Base-by-base conservation (phyloP, 2,888 invertebrate genomes). In the Rhagonycha lutea region DNA sequence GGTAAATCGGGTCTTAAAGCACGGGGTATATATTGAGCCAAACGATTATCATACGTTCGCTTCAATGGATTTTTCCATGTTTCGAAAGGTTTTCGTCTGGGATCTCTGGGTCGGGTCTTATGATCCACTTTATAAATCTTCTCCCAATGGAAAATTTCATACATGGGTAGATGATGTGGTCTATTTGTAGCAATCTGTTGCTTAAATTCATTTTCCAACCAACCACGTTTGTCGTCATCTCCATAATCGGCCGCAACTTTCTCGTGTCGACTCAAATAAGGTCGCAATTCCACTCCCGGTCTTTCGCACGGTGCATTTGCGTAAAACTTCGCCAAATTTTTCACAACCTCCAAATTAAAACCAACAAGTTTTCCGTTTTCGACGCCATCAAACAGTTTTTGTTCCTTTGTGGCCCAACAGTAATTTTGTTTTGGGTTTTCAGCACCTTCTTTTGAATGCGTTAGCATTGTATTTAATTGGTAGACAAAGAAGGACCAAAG, bases 401-500 rank as follows among this genome's bases (percentile, higher is more conserved):
- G 84, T 60, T 94, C 92, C 69, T 91, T 89, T 1, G 94, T 93
- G 10, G 93, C 92, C 91, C 95, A 97, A 84, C 96, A 96, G 61
- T 96, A 85, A 86, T 98, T 98, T 69, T 91, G 89, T 81, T 92
- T 91, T 0, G 91, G 91, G 87, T 96, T 96, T 11, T 89, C 89
- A 47, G 90, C 87, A n/a, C 91, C 87, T 81, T 92, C 85, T 80
- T 93, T 90, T 29, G 91, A 88, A 83, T 95, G 92, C 81, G 95
- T 87, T 12, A 91, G 84, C 47, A 92, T 90, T 0, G 97, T 98
- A 86, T 99, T 99, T 74, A 99, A 88, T 87, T 99, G 99, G 86
- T 98, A 99, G 12, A 93, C 91, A 84, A 94, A 95, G 80, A 98
- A 94, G 0, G 95, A 94, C 93, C 96, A 97, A 4, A 91, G 85